A percentile compares a stretch with the other conserved stretches of the same genome.
These are phyloP conservation scores for Hoplodrina blanda DNA, from an alignment of 2,888 invertebrate species.

Conservation along the genomic window DNA sequence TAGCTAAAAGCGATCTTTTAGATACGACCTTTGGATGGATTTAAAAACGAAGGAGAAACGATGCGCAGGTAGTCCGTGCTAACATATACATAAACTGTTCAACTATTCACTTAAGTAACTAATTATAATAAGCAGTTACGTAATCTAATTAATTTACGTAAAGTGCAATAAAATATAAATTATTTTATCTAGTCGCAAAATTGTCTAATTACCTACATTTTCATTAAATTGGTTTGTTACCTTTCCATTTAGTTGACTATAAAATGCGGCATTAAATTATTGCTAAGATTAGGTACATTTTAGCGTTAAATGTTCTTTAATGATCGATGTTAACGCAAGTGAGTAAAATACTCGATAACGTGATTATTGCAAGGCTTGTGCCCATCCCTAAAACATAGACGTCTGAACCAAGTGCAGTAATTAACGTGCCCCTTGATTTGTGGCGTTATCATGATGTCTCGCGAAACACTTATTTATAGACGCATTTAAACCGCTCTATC, in stretches of 20 bases:
- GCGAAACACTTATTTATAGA: constrained; percentile 77
- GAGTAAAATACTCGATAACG: constrained; percentile 19
- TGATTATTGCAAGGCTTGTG: constrained; percentile 20
- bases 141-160: neutral
- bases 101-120: too few species aligned
- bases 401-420: constrained; percentile 71
- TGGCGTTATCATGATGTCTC: constrained; percentile 80
- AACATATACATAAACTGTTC: too few species aligned
- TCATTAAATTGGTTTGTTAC: neutral
- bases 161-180: constrained; percentile 2
- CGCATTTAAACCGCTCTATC: constrained; percentile 70
- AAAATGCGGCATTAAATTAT: constrained; percentile 7
- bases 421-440: constrained; percentile 83
- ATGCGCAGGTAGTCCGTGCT: too few species aligned
- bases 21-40: too few species aligned
- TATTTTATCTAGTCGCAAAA: neutral
- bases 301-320: constrained; percentile 8
- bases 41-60: too few species aligned
- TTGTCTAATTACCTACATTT: neutral
- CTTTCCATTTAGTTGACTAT: neutral
- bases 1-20: too few species aligned
- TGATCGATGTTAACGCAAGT: neutral
- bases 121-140: too few species aligned
- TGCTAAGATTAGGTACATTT: constrained; percentile 7
- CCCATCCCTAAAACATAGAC: constrained; percentile 57